Evolutionary conservation across 2,888 invertebrate species (phyloP).

Genomic region (Hirtodrosophila confusa): DNA sequence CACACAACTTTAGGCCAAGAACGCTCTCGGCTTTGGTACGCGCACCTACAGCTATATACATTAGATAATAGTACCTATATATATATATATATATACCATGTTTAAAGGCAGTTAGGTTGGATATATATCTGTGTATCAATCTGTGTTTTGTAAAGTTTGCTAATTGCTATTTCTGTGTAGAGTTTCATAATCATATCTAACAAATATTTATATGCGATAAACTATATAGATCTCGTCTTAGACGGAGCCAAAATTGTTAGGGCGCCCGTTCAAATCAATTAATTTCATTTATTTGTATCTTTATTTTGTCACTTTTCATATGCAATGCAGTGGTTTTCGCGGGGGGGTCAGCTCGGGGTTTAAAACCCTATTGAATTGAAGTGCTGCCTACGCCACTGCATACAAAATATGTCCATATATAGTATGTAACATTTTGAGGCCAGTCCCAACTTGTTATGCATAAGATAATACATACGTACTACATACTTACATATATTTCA

Average conservation of each 20-base stretch:
- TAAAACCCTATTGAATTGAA: no score
- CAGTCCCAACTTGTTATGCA: no score
- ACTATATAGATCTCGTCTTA: constrained; percentile 68
- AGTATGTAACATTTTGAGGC: background rate
- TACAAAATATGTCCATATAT: constrained; percentile 8
- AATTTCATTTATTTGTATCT: constrained; percentile 13
- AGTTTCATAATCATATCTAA: constrained; percentile 30
- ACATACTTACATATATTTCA: background rate
- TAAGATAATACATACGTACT: background rate
- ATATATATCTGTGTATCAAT: constrained; percentile 5
- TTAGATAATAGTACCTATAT: background rate
- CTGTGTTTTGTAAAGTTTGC: constrained; percentile 11
- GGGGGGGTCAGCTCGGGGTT: no score
- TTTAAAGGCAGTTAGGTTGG: no score
- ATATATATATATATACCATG: background rate
- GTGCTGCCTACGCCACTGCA: background rate
- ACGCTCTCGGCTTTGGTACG: no score
- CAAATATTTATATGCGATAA: constrained; percentile 26
- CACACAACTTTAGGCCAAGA: no score
- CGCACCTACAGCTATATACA: no score
- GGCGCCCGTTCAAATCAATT: constrained; percentile 4
- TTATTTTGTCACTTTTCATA: no score
- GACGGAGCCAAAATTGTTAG: constrained; percentile 18
- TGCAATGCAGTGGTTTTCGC: no score
- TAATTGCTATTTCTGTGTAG: constrained; percentile 30